A percentile compares a stretch with the other conserved stretches of the same genome.
Evolutionary conservation across 2,113 vertebrate species (phyloP).

Genomic region (Zeus faber): DNA sequence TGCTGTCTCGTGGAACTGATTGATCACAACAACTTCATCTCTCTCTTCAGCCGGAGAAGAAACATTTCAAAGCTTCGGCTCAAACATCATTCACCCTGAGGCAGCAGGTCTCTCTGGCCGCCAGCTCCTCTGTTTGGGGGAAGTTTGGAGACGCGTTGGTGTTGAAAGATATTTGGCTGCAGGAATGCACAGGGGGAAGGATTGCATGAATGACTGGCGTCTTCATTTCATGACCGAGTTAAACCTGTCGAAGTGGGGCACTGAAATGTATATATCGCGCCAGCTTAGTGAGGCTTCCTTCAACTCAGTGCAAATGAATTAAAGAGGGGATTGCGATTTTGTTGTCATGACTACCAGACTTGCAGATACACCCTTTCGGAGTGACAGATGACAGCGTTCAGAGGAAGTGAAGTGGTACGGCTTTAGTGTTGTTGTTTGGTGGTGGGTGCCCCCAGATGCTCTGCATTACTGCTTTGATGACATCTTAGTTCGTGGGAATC

Average conservation of each 20-base stretch:
- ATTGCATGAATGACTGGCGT: slow-evolving; percentile 25
- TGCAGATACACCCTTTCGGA: not conserved
- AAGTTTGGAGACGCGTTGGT: not conserved
- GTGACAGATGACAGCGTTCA: slow-evolving; percentile 14
- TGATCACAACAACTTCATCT: slow-evolving; percentile 35
- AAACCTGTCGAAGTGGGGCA: slow-evolving; percentile 18
- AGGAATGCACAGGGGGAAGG: not conserved
- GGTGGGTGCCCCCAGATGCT: not conserved
- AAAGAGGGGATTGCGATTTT: slow-evolving; percentile 16
- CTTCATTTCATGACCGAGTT: slow-evolving; percentile 39
- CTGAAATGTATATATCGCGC: slow-evolving; percentile 25
- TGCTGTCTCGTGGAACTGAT: slow-evolving; percentile 45
- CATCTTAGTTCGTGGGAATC: slow-evolving; percentile 33
- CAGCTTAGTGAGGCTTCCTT: slow-evolving; percentile 13
- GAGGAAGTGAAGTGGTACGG: not conserved
- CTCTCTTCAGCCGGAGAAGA: slow-evolving; percentile 18
- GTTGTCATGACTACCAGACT: slow-evolving; percentile 8
- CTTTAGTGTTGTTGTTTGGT: slow-evolving; percentile 4
- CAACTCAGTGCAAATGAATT: slow-evolving; percentile 10
- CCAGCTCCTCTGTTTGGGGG: slow-evolving; percentile 6
- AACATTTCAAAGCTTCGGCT: not conserved
- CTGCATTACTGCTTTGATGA: slow-evolving; percentile 27
- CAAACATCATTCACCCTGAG: slow-evolving; percentile 22
- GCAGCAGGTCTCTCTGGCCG: slow-evolving; percentile 34
- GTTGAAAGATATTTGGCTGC: no score